Evolutionary conservation across 2,888 invertebrate species (phyloP).

Genomic region (Cheilosia variabilis): DNA sequence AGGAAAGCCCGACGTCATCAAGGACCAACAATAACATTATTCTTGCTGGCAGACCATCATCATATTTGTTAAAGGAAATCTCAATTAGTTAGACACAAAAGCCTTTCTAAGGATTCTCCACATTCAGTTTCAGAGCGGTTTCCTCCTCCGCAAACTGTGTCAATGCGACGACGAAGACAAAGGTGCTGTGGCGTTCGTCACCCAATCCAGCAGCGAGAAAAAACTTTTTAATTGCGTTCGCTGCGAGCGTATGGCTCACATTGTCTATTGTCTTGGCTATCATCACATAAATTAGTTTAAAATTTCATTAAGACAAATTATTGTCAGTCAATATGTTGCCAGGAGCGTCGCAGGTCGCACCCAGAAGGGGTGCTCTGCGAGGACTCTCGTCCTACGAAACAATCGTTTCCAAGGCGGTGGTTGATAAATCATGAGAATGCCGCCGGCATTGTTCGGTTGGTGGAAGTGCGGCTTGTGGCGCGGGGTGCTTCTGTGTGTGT

Average conservation of each 20-base stretch:
- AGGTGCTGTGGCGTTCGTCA: conserved; percentile 10
- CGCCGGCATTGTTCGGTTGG: conserved; percentile 59
- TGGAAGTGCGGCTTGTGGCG: conserved; percentile 49
- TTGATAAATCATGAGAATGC: conserved; percentile 73
- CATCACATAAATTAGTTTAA: conserved; percentile 83
- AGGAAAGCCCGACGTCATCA: conserved; percentile 65
- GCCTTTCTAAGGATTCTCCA: conserved; percentile 68
- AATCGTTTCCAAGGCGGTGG: conserved; percentile 49
- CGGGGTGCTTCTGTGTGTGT: conserved; percentile 45
- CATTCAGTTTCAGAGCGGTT: conserved; percentile 30
- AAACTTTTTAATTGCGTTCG: conserved; percentile 51
- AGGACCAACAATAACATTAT: conserved; percentile 58
- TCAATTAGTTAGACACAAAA: conserved; percentile 75
- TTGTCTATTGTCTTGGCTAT: conserved; percentile 72
- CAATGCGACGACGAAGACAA: conserved; percentile 5
- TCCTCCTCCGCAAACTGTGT: conserved; percentile 17
- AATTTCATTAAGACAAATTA: conserved; percentile 84
- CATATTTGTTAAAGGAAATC: conserved; percentile 69
- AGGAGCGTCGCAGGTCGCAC: conserved; percentile 42
- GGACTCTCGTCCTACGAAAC: conserved; percentile 46
- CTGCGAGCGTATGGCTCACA: conserved; percentile 14
- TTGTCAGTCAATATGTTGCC: conserved; percentile 84
- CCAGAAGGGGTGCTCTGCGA: conserved; percentile 13
- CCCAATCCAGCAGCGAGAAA: conserved; percentile 11
- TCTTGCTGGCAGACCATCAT: conserved; percentile 58